Conservation (phyloP, 2,113 vertebrate species). For the Nanorana parkeri region DNA sequence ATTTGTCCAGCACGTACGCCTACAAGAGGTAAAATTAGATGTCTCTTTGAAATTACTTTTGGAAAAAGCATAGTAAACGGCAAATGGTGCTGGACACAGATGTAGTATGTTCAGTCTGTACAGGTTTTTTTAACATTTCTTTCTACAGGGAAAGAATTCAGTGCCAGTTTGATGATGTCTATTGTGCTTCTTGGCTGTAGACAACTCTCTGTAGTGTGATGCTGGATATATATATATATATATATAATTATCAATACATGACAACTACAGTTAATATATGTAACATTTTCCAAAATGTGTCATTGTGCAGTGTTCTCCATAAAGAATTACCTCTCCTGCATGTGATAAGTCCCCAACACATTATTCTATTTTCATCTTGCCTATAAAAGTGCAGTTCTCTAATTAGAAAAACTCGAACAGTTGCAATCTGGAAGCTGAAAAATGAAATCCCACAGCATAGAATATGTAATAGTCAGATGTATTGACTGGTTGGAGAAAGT, state of each 20-base stretch:
- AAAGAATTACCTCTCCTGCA: not conserved
- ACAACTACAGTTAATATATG: too few relatives aligned
- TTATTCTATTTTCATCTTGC: not conserved
- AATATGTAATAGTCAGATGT: conserved; percentile 35
- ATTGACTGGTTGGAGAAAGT: conserved; percentile 45
- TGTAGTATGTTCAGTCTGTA: not conserved
- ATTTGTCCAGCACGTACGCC: not conserved
- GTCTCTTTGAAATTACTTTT: conserved; percentile 30
- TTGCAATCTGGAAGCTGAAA: not conserved
- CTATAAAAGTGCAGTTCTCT: not conserved
- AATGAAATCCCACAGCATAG: conserved; percentile 32
- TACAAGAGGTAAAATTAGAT: conserved; percentile 21
- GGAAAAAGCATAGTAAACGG: conserved; percentile 1
- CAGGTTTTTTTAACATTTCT: not conserved
- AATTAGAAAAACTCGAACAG: conserved; percentile 6
- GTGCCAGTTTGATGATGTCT: too few relatives aligned
- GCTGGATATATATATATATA: too few relatives aligned
- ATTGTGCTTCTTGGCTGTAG: too few relatives aligned
- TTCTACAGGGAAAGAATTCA: not conserved
- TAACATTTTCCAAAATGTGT: too few relatives aligned
- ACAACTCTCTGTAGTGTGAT: too few relatives aligned
- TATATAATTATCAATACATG: too few relatives aligned
- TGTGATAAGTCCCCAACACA: not conserved
- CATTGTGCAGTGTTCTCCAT: too few relatives aligned
- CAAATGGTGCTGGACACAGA: not conserved